Evolutionary conservation across 1,140 invertebrate genomes (phyloP).

Genomic region (Nasonia longicornis): DNA sequence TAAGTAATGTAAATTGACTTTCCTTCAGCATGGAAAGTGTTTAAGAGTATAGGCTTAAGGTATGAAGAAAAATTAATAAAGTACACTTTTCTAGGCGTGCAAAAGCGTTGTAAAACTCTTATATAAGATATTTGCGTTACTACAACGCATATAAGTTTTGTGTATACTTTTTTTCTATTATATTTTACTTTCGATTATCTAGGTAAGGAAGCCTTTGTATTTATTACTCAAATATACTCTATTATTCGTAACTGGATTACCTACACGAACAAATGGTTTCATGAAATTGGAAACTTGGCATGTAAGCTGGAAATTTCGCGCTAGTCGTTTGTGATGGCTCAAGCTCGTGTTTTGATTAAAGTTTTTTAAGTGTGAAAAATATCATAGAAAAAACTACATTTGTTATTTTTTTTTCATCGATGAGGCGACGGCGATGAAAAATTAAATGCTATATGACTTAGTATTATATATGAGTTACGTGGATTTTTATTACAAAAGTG

Average conservation of each 20-base stretch:
- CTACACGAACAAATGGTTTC: slow-evolving; percentile 13
- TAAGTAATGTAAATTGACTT: background rate
- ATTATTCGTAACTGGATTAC: background rate
- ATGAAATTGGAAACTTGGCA: slow-evolving; percentile 6
- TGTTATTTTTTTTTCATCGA: slow-evolving; percentile 14
- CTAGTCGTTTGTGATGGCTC: slow-evolving; percentile 23
- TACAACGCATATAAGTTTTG: slow-evolving; percentile 3
- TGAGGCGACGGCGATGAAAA: slow-evolving; percentile 6
- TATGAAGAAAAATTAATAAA: slow-evolving; percentile 24
- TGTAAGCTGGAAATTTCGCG: background rate
- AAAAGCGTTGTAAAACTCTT: slow-evolving; percentile 42
- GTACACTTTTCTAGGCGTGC: slow-evolving; percentile 20
- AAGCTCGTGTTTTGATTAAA: slow-evolving; percentile 43
- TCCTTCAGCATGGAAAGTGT: background rate
- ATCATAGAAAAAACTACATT: slow-evolving; percentile 9
- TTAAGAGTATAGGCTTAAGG: slow-evolving; percentile 8
- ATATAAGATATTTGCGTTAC: background rate
- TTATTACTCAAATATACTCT: slow-evolving; percentile 20
- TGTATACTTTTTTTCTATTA: slow-evolving; percentile 12
- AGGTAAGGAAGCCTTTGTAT: slow-evolving; percentile 33
- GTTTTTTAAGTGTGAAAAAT: slow-evolving; percentile 3
- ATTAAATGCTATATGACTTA: slow-evolving; percentile 24
- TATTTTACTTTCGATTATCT: slow-evolving; percentile 37
- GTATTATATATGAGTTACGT: slow-evolving; percentile 2
- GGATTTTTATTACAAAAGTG: slow-evolving; percentile 29